Base-by-base conservation (phyloP, 2,113 vertebrate species). In the Cathartes aura region DNA sequence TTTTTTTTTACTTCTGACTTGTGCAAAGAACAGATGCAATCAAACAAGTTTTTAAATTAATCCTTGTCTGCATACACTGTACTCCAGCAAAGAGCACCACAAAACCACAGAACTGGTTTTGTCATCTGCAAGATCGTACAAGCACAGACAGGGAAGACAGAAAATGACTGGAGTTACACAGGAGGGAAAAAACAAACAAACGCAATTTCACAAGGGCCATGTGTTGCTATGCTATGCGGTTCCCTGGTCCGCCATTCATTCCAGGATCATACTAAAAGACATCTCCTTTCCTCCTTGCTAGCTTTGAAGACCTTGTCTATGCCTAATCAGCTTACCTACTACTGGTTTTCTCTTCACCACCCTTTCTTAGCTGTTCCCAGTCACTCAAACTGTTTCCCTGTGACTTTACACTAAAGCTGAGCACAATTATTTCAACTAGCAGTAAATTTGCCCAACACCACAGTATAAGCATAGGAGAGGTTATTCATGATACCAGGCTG, bases 61-160 rank as follows among this genome's bases (percentile, higher is more conserved):
- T 42, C 29, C 20, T 66, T 15, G 0, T 56, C 78, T 94, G 81
- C 81, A 75, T n/a, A 73, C 30, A 42, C 60, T 53, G 15, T 27
- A 59, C 64, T 72, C 68, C 4, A 8, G 70, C 80, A 89, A 94
- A 59, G 56, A 89, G 66, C 72, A 83, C 59, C 88, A 89, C 76
- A 84, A 95, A 97, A 92, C 81, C 91, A 96, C 94, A 93, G 53
- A 94, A 89, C 91, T 89, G 93, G 95, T 94, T 97, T 93, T 95
- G 68, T 82, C 66, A 27, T 79, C 83, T 70, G 78, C 91, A 93
- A 81, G 84, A 93, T 2, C 53, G 52, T 87, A 73, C 94, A 96
- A 94, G 95, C 66, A 93, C 45, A 85, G 91, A 36, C 89, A 82
- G 2, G 1, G 64, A 87, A 84, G 34, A 52, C 22, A 72, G 66